Base-by-base conservation (phyloP, 2,113 vertebrate genomes). In the Lophotis ruficrista region DNA sequence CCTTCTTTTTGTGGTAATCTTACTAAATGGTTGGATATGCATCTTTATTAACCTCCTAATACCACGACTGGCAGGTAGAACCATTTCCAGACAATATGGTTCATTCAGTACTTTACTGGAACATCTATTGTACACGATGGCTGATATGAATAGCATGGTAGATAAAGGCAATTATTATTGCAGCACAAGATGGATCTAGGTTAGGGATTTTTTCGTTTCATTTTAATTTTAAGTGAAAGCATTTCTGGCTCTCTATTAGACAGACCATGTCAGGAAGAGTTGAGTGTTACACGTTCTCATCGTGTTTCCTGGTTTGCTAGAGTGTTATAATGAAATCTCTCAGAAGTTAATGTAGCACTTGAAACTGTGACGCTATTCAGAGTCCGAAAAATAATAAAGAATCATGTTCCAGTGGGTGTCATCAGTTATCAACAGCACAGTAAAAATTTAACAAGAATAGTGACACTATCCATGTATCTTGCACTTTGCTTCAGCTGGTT, bases 401-500 rank as follows among this genome's bases (percentile, higher is more conserved):
- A 81, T 95, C 8, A 0, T 58, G 54, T 96, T 98, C 91, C 93
- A 91, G 12, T 66, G 80, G 35, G 19, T 93, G 73, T 81, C 75
- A 81, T 95, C 64, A 54, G 78, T 92, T 96, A 94, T 89, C 88
- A 95, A 84, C 45, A 84, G 66, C 80, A 71, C 73, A 94, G 79
- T 89, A 91, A 96, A 95, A 86, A 78, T 69, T 82, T 85, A 95
- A 87, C 64, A 89, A 85, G 80, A 92, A 76, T 15, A 93, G 57
- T 0, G 2, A 90, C 38, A 31, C 80, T 79, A 37, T 93, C 87
- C 38, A 30, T 89, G 80, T 76, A 77, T 57, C 90, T 89, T 73
- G 56, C 76, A 83, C 91, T 90, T 83, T 75, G 48, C 38, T 92
- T 96, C 94, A 95, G 87, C 87, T 97, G 95, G 85, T 97, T 96